Base-by-base conservation (phyloP, 2,113 vertebrate genomes). In the Tachuris rubrigastra region DNA sequence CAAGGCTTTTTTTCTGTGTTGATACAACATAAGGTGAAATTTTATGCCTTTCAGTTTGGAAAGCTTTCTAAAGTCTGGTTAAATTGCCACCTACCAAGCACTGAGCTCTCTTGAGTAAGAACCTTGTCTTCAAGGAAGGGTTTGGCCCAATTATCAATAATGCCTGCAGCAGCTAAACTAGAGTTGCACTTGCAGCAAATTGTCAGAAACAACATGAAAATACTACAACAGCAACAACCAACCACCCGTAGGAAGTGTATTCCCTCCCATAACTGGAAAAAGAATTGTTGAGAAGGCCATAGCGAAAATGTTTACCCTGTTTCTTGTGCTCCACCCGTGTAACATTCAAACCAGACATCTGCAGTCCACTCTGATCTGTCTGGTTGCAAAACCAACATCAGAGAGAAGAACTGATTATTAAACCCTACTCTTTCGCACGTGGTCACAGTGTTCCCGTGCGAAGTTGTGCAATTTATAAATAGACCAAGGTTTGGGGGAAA, bases 311-410 rank as follows among this genome's bases (percentile, higher is more conserved):
- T 92, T 90, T 78, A 62, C 44, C 77, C 3, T 0, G 5, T 52
- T 90, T 42, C 37, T 30, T n/a, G 37, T 52, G 7, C 25, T 93
- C 91, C 0, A 0, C n/a, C 35, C 35, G 17, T 83, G 6, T 8
- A 94, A 84, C 59, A 79, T 25, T 87, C 62, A 56, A 90, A 90
- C 33, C 46, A 97, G 85, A 90, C 85, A 78, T 93, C 94, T 95
- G 92, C 81, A 90, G 24, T 23, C 33, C 31, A 66, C 66, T 93
- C 89, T 53, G 62, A 30, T 60, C 82, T 85, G 60, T 66, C 69
- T 78, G 71, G 37, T 47, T 95, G 85, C 76, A 90, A 92, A 95
- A 78, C 12, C 58, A 89, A 75, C 83, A 91, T 81, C 85, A 91
- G 75, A 84, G 83, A 71, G 42, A 84, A 37, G n/a, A 83, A 77